Evolutionary conservation across 2,888 invertebrate genomes (phyloP).

Genomic region (Calliphora vomitoria): DNA sequence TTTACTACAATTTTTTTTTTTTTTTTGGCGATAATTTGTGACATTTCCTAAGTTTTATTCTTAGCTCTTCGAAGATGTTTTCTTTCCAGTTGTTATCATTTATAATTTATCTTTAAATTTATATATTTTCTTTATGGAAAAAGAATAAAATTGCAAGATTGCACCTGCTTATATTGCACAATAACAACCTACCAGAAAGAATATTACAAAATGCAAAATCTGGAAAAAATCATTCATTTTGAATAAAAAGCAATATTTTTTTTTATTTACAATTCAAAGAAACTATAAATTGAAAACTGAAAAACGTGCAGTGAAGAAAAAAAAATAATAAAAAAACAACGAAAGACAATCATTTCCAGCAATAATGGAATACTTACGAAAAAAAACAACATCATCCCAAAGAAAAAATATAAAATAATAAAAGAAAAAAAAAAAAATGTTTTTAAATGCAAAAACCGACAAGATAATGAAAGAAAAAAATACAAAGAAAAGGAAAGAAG

Average conservation of each 20-base stretch:
- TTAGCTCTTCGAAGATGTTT: too few relatives aligned
- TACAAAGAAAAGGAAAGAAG: slow-evolving; percentile 2
- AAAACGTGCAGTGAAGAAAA: slow-evolving; percentile 46
- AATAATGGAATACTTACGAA: not conserved
- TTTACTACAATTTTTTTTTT: too few relatives aligned
- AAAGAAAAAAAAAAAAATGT: slow-evolving; percentile 23
- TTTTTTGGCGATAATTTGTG: too few relatives aligned
- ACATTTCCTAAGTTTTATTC: too few relatives aligned
- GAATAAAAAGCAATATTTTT: slow-evolving; percentile 49
- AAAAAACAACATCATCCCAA: too few relatives aligned
- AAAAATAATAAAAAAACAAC: slow-evolving; percentile 40
- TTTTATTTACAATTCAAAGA: slow-evolving; percentile 55
- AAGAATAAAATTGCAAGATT: too few relatives aligned
- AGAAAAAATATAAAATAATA: slow-evolving; percentile 4
- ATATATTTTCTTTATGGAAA: too few relatives aligned
- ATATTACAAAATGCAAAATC: slow-evolving; percentile 27
- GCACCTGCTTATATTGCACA: too few relatives aligned
- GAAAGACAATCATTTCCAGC: slow-evolving; percentile 52
- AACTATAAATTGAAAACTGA: slow-evolving; percentile 64
- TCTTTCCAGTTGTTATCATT: too few relatives aligned
- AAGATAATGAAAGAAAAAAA: slow-evolving; percentile 43
- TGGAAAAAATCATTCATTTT: slow-evolving; percentile 55
- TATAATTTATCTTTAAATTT: too few relatives aligned
- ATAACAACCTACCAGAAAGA: not conserved
- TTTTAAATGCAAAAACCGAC: slow-evolving; percentile 54